Conservation (phyloP, 53 echinoderm and acorn worm species). For the Astropecten irregularis region DNA sequence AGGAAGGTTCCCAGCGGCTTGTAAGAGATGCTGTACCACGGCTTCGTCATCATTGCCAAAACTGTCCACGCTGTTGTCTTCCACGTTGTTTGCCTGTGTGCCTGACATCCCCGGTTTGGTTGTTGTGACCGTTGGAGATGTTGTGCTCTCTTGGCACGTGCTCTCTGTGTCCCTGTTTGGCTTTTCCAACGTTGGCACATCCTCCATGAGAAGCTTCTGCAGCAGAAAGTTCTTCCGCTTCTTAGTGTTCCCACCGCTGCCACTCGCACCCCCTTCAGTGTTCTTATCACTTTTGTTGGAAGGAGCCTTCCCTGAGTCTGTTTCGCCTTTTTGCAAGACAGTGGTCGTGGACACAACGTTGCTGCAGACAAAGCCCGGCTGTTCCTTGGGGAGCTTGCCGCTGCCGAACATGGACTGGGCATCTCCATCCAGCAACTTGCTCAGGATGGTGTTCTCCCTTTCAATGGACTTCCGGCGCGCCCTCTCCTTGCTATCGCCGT, state of each 20-base stretch:
- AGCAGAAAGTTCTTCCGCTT: constrained; percentile 83
- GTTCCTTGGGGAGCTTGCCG: constrained; percentile 86
- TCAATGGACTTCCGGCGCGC: constrained; percentile 39
- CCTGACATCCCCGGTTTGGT: constrained; percentile 79
- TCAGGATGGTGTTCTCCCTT: constrained; percentile 47
- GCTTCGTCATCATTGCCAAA: constrained; percentile 67
- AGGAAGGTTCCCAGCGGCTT: constrained; percentile 63
- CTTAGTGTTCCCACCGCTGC: not conserved
- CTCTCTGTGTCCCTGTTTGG: constrained; percentile 26
- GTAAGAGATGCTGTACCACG: constrained; percentile 78
- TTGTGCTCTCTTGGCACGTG: constrained; percentile 66
- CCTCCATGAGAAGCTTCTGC: constrained; percentile 91
- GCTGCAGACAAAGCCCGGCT: constrained; percentile 90
- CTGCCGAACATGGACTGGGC: constrained; percentile 80
- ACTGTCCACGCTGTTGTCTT: constrained; percentile 49
- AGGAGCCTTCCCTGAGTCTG: constrained; percentile 34
- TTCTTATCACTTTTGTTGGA: constrained; percentile 23
- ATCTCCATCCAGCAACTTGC: constrained; percentile 84
- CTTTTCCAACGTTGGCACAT: constrained; percentile 43
- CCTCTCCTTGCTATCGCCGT: not conserved
- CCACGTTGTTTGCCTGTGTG: constrained; percentile 42
- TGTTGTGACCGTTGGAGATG: constrained; percentile 79
- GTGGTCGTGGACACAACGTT: constrained; percentile 93
- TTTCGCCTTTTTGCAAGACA: constrained; percentile 64
- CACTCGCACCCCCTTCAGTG: constrained; percentile 18